Evolutionary conservation across 2,888 invertebrate species (phyloP).

Genomic region (Nomada goodeniana): DNA sequence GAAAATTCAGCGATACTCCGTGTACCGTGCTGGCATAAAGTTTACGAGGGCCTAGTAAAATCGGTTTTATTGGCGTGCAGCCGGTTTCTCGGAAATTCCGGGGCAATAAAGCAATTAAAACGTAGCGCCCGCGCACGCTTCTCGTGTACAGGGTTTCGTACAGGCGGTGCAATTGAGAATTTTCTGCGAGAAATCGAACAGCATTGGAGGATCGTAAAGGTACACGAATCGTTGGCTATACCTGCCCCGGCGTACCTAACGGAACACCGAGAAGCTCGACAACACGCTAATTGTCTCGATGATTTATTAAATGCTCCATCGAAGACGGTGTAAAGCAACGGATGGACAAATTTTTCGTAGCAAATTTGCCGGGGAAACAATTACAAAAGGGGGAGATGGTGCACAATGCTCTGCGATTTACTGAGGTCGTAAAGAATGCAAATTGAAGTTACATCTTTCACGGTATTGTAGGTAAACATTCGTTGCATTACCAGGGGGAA

Average conservation of each 20-base stretch:
- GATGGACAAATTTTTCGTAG: conserved; percentile 25
- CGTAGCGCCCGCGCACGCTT: conserved; percentile 8
- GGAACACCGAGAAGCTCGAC: conserved; percentile 13
- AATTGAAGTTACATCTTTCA: conserved; percentile 1
- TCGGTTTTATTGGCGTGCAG: conserved; percentile 68
- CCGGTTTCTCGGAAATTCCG: conserved; percentile 65
- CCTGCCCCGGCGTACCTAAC: conserved; percentile 45
- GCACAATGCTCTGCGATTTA: not conserved
- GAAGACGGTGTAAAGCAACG: not conserved
- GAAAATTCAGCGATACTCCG: conserved; percentile 32
- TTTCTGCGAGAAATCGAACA: conserved; percentile 30
- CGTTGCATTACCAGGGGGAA: too few relatives aligned
- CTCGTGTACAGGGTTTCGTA: not conserved
- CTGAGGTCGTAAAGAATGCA: not conserved
- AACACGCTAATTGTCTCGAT: conserved; percentile 49
- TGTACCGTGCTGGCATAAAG: conserved; percentile 63
- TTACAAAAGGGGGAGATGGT: not conserved
- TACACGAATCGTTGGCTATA: conserved; percentile 18
- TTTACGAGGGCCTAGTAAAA: conserved; percentile 70
- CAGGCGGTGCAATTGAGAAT: conserved; percentile 40
- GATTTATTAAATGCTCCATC: conserved; percentile 57
- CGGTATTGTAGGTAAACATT: not conserved
- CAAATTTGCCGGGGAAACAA: conserved; percentile 31
- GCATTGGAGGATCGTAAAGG: conserved; percentile 40
- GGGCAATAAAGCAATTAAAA: conserved; percentile 78